Conservation (phyloP, 2,888 invertebrate genomes). For the Drosophila rellima region DNA sequence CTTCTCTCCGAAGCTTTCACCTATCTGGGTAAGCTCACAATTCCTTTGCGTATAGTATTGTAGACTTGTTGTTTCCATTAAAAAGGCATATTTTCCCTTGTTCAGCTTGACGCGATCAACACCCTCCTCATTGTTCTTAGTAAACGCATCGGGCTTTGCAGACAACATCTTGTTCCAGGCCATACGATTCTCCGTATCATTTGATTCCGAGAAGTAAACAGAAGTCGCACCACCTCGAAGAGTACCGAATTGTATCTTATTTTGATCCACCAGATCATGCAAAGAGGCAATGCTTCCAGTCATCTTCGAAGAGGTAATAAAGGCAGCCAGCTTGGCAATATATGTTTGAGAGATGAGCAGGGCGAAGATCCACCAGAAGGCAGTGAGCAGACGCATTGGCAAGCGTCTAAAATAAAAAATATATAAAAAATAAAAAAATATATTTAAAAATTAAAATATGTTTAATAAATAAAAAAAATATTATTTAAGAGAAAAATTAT, state of each 20-base stretch:
- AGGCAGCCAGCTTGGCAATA: slow-evolving; percentile 97
- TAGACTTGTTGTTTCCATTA: slow-evolving; percentile 97
- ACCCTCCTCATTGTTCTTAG: slow-evolving; percentile 92
- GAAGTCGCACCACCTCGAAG: slow-evolving; percentile 94
- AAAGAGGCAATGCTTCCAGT: slow-evolving; percentile 95
- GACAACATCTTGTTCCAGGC: slow-evolving; percentile 96
- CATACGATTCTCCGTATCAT: slow-evolving; percentile 93
- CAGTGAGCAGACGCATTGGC: slow-evolving; percentile 91
- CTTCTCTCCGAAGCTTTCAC: slow-evolving; percentile 93
- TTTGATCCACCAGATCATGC: slow-evolving; percentile 96
- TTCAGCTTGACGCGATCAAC: slow-evolving; percentile 91
- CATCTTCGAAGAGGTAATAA: slow-evolving; percentile 95
- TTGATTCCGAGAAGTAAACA: slow-evolving; percentile 94
- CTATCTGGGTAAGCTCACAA: slow-evolving; percentile 93
- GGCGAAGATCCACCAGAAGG: slow-evolving; percentile 94
- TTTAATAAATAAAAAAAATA: too few species aligned
- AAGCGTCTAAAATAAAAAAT: slow-evolving; percentile 88
- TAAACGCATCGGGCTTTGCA: slow-evolving; percentile 93
- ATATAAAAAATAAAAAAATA: background rate
- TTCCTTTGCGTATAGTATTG: slow-evolving; percentile 94
- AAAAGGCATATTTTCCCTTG: slow-evolving; percentile 94
- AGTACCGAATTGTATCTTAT: slow-evolving; percentile 97
- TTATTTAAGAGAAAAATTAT: too few species aligned
- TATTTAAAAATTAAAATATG: background rate
- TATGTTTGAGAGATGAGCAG: slow-evolving; percentile 93